phyloP scores from a whole-genome alignment of 1,140 invertebrate species.

The Macrocentrus cingulum region DNA sequence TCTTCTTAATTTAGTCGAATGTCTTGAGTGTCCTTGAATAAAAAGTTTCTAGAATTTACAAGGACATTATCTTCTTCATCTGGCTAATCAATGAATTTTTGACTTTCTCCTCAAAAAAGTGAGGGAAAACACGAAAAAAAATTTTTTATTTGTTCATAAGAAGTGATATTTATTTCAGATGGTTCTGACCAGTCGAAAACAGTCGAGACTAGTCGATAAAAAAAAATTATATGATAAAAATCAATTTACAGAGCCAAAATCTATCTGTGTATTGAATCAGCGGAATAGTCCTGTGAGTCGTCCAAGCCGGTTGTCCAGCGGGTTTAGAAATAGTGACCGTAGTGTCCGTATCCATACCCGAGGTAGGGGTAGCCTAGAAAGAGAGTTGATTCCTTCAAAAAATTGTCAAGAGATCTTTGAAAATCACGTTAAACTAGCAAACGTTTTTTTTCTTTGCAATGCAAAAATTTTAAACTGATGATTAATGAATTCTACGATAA shows the following conservation, averaged over 20 bases:
- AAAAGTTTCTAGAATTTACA: neutral
- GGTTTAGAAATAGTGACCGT: conserved; percentile 32
- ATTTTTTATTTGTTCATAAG: conserved; percentile 15
- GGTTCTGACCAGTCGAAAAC: conserved; percentile 3
- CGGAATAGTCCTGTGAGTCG: conserved; percentile 15
- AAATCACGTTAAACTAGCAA: conserved; percentile 5
- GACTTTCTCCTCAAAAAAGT: neutral
- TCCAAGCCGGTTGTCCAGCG: neutral
- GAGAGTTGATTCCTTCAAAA: neutral
- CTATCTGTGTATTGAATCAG: neutral
- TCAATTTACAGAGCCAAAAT: conserved; percentile 3
- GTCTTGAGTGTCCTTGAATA: neutral
- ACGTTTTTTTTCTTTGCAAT: neutral
- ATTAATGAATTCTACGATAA: too few species aligned
- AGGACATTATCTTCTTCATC: neutral
- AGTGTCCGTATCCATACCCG: conserved; percentile 40
- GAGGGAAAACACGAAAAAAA: neutral
- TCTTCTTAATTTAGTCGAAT: neutral
- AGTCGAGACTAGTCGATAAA: conserved; percentile 8
- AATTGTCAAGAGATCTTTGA: neutral
- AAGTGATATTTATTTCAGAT: conserved; percentile 14
- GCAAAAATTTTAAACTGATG: neutral
- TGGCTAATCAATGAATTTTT: neutral
- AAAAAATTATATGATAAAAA: neutral
- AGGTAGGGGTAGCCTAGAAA: conserved; percentile 37